phyloP scores from a whole-genome alignment of 2,113 vertebrate species.

The Lasiurus borealis region DNA sequence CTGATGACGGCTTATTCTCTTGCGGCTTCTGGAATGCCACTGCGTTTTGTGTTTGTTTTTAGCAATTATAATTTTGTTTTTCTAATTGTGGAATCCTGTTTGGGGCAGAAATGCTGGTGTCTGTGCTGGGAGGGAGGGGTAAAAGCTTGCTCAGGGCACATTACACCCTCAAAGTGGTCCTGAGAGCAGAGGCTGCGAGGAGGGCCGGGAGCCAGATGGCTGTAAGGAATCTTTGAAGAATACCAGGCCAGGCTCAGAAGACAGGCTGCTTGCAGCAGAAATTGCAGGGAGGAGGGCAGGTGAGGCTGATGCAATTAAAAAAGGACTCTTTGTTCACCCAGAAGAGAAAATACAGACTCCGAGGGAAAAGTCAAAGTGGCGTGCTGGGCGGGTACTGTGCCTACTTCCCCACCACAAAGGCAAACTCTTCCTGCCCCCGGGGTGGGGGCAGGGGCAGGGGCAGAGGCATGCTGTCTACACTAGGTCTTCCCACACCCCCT shows the following conservation, averaged over 20 bases:
- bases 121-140: not conserved
- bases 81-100: not conserved
- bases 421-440: no score
- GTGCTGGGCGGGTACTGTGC: rapidly evolving
- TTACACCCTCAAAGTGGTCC: not conserved
- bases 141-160: not conserved
- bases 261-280: not conserved
- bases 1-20: not conserved
- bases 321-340: not conserved
- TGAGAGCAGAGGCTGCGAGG: not conserved
- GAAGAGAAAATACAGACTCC: not conserved
- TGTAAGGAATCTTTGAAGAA: not conserved
- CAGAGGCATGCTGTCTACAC: rapidly evolving
- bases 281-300: not conserved
- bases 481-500: not conserved
- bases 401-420: not conserved
- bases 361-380: not conserved
- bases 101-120: not conserved
- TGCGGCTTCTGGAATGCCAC: not conserved
- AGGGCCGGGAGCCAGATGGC: not conserved
- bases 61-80: no score
- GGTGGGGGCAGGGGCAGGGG: no score
- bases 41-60: not conserved
- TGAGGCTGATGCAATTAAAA: not conserved
- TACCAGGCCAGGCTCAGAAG: not conserved